Evolutionary conservation across 1,140 invertebrate genomes (phyloP).

Genomic region (silkworm (Bombyx mori)): ASM3026992v2 NC_085110.1:10347001-10347500

Average conservation of each 20-base stretch:
- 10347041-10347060: too few species aligned
- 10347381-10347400: too few species aligned
- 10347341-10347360: conserved; percentile 21
- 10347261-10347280: conserved; percentile 71
- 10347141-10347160: conserved; percentile 68
- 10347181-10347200: conserved; percentile 58
- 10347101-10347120: conserved; percentile 50
- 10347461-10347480: too few species aligned
- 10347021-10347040: too few species aligned
- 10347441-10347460: too few species aligned
- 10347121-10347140: conserved; percentile 65
- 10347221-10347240: conserved; percentile 63
- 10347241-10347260: conserved; percentile 52
- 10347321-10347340: conserved; percentile 37
- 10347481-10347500: too few species aligned
- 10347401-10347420: too few species aligned
- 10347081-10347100: too few species aligned
- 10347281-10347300: conserved; percentile 71
- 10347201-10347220: conserved; percentile 65
- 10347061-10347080: too few species aligned
- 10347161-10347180: conserved; percentile 55
- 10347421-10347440: too few species aligned
- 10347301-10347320: conserved; percentile 70
- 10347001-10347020: too few species aligned
- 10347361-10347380: too few species aligned